Evolutionary conservation across 2,888 invertebrate species (phyloP).

Genomic region (Dynastes maya): DNA sequence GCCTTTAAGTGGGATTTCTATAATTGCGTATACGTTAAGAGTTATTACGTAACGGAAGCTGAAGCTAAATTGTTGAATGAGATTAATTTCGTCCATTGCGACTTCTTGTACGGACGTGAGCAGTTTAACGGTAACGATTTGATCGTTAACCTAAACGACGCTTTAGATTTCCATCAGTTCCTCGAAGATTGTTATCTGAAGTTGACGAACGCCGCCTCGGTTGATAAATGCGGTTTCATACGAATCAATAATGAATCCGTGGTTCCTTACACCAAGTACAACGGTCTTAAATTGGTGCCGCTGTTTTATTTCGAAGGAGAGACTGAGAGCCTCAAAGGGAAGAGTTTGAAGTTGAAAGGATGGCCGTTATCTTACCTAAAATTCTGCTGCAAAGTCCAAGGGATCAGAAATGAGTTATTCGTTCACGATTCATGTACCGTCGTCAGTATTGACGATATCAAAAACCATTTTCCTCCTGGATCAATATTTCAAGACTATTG

Average conservation of each 20-base stretch:
- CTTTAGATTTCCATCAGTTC: constrained; percentile 92
- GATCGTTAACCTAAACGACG: constrained; percentile 90
- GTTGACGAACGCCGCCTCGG: constrained; percentile 70
- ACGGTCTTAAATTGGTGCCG: constrained; percentile 90
- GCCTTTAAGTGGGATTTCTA: constrained; percentile 88
- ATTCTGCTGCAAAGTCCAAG: constrained; percentile 95
- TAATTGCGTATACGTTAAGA: constrained; percentile 91
- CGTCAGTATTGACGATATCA: constrained; percentile 91
- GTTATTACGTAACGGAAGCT: constrained; percentile 93
- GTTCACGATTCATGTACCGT: constrained; percentile 93
- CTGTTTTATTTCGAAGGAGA: constrained; percentile 93
- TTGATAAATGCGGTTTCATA: constrained; percentile 92
- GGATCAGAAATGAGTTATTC: constrained; percentile 91
- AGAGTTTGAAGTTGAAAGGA: constrained; percentile 89
- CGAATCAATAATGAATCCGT: constrained; percentile 94
- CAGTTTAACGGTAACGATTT: constrained; percentile 91
- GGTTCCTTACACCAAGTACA: constrained; percentile 91
- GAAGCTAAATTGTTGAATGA: constrained; percentile 93
- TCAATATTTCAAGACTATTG: constrained; percentile 94
- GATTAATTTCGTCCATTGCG: constrained; percentile 94
- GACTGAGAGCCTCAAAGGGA: constrained; percentile 91
- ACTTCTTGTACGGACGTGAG: constrained; percentile 90
- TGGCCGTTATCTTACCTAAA: constrained; percentile 95
- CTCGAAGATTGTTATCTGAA: constrained; percentile 92
- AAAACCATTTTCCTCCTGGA: constrained; percentile 91